These are phyloP conservation scores for Neolamprologus brichardi DNA, from an alignment of 2,113 vertebrate species.

Conservation along the genomic window DNA sequence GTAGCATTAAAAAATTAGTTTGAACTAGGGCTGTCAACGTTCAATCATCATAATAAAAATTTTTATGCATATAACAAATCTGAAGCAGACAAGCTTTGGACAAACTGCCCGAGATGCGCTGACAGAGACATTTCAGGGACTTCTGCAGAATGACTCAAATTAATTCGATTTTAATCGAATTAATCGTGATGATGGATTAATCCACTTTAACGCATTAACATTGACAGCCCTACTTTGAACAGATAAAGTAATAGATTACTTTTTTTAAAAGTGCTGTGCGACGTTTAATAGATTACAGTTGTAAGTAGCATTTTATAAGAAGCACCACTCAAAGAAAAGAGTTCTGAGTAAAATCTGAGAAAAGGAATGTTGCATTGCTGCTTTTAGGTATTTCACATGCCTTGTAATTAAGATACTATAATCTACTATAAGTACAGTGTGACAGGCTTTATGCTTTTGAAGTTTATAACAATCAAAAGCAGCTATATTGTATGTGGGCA, in stretches of 20 bases:
- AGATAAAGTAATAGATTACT: neutral
- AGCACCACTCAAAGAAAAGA: neutral
- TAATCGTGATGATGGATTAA: neutral
- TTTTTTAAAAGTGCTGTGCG: neutral
- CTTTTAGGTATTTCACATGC: neutral
- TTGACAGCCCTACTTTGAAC: neutral
- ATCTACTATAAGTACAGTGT: neutral
- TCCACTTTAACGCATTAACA: neutral
- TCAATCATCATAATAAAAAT: neutral
- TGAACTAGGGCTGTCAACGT: neutral
- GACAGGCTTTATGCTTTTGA: neutral
- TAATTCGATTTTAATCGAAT: neutral
- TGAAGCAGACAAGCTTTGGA: neutral
- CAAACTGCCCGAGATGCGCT: neutral
- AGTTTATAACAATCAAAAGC: neutral
- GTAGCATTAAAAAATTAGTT: accelerated
- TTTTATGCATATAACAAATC: accelerated
- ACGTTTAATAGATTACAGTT: neutral
- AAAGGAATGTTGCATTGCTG: neutral
- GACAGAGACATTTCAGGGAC: neutral
- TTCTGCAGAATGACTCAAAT: neutral
- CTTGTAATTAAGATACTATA: neutral
- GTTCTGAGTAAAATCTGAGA: neutral
- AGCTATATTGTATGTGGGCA: neutral
- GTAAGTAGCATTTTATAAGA: neutral